phyloP scores from a whole-genome alignment of 2,113 vertebrate genomes.

The Oreamnos americanus region DNA sequence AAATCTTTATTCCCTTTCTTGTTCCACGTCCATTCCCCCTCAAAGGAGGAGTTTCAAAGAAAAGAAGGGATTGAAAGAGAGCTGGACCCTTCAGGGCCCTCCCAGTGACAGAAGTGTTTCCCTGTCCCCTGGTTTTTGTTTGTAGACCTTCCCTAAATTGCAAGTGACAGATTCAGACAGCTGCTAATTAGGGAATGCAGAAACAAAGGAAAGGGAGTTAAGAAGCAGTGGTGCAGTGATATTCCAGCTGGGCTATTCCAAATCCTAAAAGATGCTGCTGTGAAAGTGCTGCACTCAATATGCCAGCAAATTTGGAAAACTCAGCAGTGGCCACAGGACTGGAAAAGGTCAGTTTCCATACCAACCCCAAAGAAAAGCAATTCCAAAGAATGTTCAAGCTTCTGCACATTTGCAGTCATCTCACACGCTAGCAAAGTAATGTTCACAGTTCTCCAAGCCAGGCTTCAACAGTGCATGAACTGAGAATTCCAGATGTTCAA shows the following conservation, averaged over 20 bases:
- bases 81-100: not conserved
- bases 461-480: not conserved
- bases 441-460: not conserved
- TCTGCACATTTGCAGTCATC: not conserved
- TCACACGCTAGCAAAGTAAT: not conserved
- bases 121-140: not conserved
- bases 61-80: not conserved
- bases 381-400: not conserved
- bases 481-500: not conserved
- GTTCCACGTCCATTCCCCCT: not conserved
- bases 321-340: not conserved
- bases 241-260: not conserved
- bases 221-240: not conserved
- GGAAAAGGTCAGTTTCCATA: not conserved
- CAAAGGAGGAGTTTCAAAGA: not conserved
- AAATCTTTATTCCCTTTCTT: not conserved
- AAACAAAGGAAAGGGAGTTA: not conserved
- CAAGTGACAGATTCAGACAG: not conserved
- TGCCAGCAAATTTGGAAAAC: not conserved
- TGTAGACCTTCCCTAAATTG: not conserved
- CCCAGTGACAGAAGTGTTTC: not conserved
- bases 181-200: not conserved
- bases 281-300: not conserved
- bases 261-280: not conserved
- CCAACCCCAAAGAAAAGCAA: not conserved